phyloP scores from a whole-genome alignment of 1,140 invertebrate species.

The Drosophila saltans region DNA sequence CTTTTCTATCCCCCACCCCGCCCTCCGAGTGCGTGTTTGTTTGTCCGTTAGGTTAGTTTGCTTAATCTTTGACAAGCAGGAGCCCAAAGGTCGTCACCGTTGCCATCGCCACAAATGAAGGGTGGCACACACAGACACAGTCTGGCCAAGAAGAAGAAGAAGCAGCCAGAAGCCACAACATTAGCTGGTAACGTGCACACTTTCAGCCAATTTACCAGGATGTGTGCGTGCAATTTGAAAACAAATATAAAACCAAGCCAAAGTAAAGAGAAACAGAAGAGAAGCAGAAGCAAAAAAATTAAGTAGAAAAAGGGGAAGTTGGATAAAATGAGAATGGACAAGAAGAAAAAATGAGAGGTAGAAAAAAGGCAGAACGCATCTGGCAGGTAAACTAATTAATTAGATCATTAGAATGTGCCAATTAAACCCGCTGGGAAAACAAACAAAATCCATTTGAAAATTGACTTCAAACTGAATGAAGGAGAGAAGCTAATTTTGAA shows the following conservation, averaged over 20 bases:
- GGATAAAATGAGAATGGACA: background rate
- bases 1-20: slow-evolving; percentile 16
- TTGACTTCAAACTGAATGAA: slow-evolving; percentile 21
- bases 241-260: slow-evolving; percentile 36
- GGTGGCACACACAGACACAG: slow-evolving; percentile 49
- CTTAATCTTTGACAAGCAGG: slow-evolving; percentile 79
- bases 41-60: slow-evolving; percentile 69
- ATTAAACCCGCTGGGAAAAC: background rate
- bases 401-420: slow-evolving; percentile 45
- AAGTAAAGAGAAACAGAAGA: background rate
- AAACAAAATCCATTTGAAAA: slow-evolving; percentile 22
- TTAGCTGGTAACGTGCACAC: slow-evolving; percentile 23
- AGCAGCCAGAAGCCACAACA: slow-evolving; percentile 23
- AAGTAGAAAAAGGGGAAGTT: background rate
- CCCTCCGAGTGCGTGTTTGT: slow-evolving; percentile 45
- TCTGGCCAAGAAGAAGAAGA: slow-evolving; percentile 7
- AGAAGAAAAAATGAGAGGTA: background rate
- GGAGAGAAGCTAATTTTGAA: slow-evolving; percentile 2
- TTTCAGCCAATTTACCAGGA: slow-evolving; percentile 19
- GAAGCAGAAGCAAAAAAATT: background rate
- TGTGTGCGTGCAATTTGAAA: slow-evolving; percentile 48
- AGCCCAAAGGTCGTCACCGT: slow-evolving; percentile 67
- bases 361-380: background rate
- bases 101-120: slow-evolving; percentile 7
- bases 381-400: slow-evolving; percentile 46